These are phyloP conservation scores for Cyprinodon variegatus DNA, from an alignment of 2,113 vertebrate genomes.

Conservation along the genomic window DNA sequence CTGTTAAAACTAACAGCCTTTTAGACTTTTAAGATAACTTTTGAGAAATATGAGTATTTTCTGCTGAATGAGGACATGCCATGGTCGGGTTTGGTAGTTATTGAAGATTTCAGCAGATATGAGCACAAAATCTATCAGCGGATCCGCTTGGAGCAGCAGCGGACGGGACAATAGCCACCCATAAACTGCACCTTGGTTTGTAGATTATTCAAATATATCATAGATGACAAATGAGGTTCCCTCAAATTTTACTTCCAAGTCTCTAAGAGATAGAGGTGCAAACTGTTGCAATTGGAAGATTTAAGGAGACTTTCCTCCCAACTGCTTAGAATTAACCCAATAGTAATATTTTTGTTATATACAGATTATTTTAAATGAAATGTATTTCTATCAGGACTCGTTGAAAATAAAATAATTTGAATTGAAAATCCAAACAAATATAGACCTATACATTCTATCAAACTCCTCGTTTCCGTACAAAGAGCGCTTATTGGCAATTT, in stretches of 20 bases:
- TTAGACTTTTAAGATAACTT: background rate
- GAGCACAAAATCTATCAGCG: background rate
- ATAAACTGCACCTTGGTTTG: background rate
- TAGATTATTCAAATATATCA: background rate
- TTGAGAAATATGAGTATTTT: background rate
- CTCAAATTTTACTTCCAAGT: background rate
- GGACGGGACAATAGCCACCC: background rate
- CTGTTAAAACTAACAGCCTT: background rate
- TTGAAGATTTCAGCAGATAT: too few species aligned
- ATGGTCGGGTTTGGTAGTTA: too few species aligned
- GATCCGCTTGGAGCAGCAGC: background rate
- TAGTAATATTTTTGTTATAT: too few species aligned
- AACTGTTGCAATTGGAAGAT: background rate
- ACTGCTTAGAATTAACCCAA: background rate
- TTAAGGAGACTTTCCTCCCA: background rate
- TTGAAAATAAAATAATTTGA: background rate
- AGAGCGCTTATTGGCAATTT: background rate
- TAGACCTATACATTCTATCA: background rate
- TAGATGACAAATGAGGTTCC: background rate
- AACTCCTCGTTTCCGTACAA: background rate
- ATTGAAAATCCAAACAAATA: too few species aligned
- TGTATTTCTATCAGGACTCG: background rate
- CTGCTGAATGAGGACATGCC: background rate
- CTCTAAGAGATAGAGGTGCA: background rate
- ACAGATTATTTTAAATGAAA: background rate